Percentiles rank a stretch among this genome's conserved stretches.
Evolutionary conservation across 2,113 vertebrate species (phyloP).

Genomic region (Cichladusa arquata): DNA sequence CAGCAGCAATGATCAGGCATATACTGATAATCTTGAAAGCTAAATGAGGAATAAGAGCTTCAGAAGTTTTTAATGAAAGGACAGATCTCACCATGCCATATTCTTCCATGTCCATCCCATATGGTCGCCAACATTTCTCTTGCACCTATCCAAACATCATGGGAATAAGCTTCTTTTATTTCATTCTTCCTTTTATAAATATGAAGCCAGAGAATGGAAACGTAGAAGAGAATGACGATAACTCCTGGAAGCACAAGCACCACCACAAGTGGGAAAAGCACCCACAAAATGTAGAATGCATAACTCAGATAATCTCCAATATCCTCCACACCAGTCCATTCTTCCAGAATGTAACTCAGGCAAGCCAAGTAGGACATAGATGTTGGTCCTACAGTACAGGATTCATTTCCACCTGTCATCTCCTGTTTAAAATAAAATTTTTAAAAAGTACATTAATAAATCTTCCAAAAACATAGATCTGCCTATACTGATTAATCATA

Average conservation of each 20-base stretch:
- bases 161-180: conserved; percentile 88
- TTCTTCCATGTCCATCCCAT: conserved; percentile 92
- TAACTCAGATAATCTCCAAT: conserved; percentile 90
- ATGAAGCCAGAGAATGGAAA: conserved; percentile 89
- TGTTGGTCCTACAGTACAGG: conserved; percentile 76
- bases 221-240: conserved; percentile 80
- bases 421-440: conserved; percentile 35
- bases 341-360: conserved; percentile 77
- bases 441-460: neutral
- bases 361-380: conserved; percentile 77
- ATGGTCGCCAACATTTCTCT: conserved; percentile 86
- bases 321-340: conserved; percentile 84
- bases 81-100: conserved; percentile 86
- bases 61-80: neutral
- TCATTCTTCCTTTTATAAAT: conserved; percentile 96
- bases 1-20: neutral
- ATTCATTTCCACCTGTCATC: conserved; percentile 83
- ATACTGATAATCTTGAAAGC: neutral
- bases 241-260: conserved; percentile 86
- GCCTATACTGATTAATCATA: neutral
- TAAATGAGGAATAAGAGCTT: neutral
- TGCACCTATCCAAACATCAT: conserved; percentile 90
- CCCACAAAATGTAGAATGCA: conserved; percentile 88
- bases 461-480: neutral
- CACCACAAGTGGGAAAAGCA: conserved; percentile 88